These are phyloP conservation scores for Helleia helle DNA, from an alignment of 2,888 invertebrate species.

Conservation along the genomic window DNA sequence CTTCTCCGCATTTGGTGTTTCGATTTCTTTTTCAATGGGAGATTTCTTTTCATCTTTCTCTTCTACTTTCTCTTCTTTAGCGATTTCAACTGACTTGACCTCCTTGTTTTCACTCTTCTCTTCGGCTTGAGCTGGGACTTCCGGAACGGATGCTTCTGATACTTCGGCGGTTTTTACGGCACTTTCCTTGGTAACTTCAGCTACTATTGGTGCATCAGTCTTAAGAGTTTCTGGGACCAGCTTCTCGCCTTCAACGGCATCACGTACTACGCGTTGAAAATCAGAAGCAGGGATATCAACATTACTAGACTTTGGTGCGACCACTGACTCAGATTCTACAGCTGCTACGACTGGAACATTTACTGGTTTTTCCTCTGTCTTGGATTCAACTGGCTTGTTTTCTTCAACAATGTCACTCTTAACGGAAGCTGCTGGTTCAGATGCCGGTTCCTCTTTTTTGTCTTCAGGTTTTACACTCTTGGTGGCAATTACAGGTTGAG, in stretches of 20 bases:
- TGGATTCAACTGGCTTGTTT: slow-evolving; percentile 21
- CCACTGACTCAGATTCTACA: slow-evolving; percentile 7
- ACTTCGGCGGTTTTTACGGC: slow-evolving; percentile 17
- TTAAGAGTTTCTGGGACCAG: slow-evolving; percentile 23
- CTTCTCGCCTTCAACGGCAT: slow-evolving; percentile 43
- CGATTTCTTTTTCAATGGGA: slow-evolving; percentile 16
- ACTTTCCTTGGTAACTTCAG: slow-evolving; percentile 20
- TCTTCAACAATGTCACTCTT: slow-evolving; percentile 15
- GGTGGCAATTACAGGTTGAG: slow-evolving; percentile 39
- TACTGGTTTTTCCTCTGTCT: slow-evolving; percentile 24
- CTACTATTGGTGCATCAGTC: slow-evolving; percentile 22
- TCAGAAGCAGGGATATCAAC: slow-evolving; percentile 28
- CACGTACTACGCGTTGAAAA: slow-evolving; percentile 46
- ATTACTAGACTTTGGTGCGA: slow-evolving; percentile 19
- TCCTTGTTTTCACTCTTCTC: slow-evolving; percentile 16
- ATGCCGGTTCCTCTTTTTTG: slow-evolving; percentile 31
- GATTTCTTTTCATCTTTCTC: slow-evolving; percentile 24
- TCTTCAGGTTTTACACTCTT: slow-evolving; percentile 50
- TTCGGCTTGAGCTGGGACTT: slow-evolving; percentile 23
- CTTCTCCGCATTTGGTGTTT: slow-evolving; percentile 6
- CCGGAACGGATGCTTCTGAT: slow-evolving; percentile 22
- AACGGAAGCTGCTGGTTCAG: slow-evolving; percentile 13
- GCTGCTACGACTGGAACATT: slow-evolving; percentile 14
- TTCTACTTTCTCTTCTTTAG: slow-evolving; percentile 20
- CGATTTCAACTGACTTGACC: slow-evolving; percentile 18